phyloP scores from a whole-genome alignment of 2,113 vertebrate species.

The Thomomys bottae region DNA sequence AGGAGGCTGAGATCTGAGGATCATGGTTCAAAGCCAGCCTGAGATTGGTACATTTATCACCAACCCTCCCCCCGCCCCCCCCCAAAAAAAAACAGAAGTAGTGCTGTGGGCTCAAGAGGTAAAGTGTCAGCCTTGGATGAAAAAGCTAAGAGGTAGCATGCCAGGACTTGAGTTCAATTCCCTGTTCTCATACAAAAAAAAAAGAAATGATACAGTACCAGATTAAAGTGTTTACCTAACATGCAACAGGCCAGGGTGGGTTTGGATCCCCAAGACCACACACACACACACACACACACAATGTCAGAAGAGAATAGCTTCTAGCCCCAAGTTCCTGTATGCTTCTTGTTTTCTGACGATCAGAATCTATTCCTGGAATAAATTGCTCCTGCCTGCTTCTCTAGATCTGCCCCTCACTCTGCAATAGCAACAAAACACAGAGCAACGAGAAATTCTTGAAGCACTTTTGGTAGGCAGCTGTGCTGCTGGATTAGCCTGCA shows the following conservation, averaged over 20 bases:
- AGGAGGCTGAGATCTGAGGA: no score
- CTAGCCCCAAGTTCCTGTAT: background rate
- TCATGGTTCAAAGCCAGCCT: no score
- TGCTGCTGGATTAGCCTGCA: constrained; percentile 42
- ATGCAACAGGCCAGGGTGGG: background rate
- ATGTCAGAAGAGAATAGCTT: background rate
- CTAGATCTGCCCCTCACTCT: background rate
- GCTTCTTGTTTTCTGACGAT: constrained; percentile 37
- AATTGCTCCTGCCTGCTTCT: constrained; percentile 38
- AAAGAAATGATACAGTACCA: background rate
- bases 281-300: background rate
- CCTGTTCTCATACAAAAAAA: no score
- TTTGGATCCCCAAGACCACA: background rate
- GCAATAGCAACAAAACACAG: constrained; percentile 27
- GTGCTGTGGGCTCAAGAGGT: no score
- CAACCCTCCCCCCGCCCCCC: no score
- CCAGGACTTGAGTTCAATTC: no score
- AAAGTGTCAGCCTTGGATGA: no score
- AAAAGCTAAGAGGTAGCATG: no score
- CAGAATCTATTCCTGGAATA: constrained; percentile 38
- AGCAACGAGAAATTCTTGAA: constrained; percentile 51
- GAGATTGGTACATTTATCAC: no score
- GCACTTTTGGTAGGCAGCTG: background rate
- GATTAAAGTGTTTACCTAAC: background rate
- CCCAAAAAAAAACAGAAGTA: no score